Percentiles rank a stretch among this genome's conserved stretches.
These are phyloP conservation scores for Clarias laeviceps DNA, from an alignment of 2,797 vertebrate genomes.

Conservation along the genomic window DNA sequence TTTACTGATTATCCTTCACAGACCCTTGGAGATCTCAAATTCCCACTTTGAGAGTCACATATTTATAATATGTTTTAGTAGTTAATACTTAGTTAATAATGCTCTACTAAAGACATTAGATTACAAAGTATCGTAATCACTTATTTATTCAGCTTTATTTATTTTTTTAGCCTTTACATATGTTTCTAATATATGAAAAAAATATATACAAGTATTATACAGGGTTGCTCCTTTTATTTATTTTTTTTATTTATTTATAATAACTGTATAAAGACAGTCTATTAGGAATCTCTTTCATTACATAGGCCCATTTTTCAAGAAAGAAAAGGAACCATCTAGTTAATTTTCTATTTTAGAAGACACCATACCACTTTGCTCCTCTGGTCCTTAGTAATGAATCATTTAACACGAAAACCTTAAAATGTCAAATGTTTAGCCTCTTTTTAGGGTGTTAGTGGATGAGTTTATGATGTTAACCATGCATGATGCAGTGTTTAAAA, in stretches of 20 bases:
- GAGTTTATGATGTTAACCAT: slow-evolving; percentile 1
- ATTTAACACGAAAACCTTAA: slow-evolving; percentile 33
- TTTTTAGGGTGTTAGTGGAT: not conserved
- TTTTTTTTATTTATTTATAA: not conserved
- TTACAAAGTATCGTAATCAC: not conserved
- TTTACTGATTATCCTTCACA: not conserved
- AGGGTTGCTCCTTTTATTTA: not conserved
- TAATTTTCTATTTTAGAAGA: slow-evolving; percentile 7
- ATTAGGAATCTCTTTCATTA: not conserved
- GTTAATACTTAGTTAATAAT: not conserved
- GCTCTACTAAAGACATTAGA: not conserved
- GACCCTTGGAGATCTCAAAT: not conserved
- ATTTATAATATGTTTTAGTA: not conserved
- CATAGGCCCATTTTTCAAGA: too few relatives aligned
- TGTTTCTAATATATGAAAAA: not conserved
- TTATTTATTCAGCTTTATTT: not conserved
- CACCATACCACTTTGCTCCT: not conserved
- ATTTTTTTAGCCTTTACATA: not conserved
- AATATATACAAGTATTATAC: not conserved
- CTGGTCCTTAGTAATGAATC: slow-evolving; percentile 9
- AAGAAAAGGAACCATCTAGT: not conserved
- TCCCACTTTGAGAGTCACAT: not conserved
- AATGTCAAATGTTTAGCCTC: slow-evolving; percentile 25
- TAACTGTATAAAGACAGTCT: not conserved
- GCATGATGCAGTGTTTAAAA: not conserved